phyloP scores from a whole-genome alignment of 2,888 invertebrate genomes.

The Dendrolimus houi region DNA sequence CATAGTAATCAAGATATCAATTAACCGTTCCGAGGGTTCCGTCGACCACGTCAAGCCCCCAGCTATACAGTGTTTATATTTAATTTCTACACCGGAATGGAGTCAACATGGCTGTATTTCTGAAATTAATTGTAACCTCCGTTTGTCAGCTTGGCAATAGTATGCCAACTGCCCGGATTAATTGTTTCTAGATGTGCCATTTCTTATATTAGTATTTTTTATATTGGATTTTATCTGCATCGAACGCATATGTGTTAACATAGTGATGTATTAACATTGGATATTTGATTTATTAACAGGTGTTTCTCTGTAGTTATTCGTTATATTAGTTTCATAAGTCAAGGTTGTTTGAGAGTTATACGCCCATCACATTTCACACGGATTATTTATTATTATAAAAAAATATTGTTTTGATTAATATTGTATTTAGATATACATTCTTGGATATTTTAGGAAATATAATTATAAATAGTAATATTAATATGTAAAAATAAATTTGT shows the following conservation, averaged over 20 bases:
- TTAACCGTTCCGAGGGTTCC: slow-evolving; percentile 18
- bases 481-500: too few species aligned
- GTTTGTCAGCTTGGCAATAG: slow-evolving; percentile 45
- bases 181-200: slow-evolving; percentile 9
- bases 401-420: too few species aligned
- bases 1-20: slow-evolving; percentile 28
- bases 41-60: slow-evolving; percentile 10
- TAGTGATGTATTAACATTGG: slow-evolving; percentile 12
- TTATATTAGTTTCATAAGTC: too few species aligned
- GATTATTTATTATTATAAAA: too few species aligned
- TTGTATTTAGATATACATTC: too few species aligned
- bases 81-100: slow-evolving; percentile 43
- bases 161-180: slow-evolving; percentile 17
- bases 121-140: slow-evolving; percentile 54
- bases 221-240: not conserved
- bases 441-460: too few species aligned
- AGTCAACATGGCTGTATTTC: slow-evolving; percentile 45
- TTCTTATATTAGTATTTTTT: not conserved
- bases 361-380: too few species aligned
- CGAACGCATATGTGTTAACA: slow-evolving; percentile 8
- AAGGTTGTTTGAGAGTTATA: too few species aligned
- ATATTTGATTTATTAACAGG: slow-evolving; percentile 12
- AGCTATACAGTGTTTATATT: slow-evolving; percentile 40
- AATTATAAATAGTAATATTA: too few species aligned
- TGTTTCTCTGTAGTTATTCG: too few species aligned